A percentile compares a stretch with the other conserved stretches of the same genome.
phyloP scores from a whole-genome alignment of 2,888 invertebrate species.

The Andrena dorsata region DNA sequence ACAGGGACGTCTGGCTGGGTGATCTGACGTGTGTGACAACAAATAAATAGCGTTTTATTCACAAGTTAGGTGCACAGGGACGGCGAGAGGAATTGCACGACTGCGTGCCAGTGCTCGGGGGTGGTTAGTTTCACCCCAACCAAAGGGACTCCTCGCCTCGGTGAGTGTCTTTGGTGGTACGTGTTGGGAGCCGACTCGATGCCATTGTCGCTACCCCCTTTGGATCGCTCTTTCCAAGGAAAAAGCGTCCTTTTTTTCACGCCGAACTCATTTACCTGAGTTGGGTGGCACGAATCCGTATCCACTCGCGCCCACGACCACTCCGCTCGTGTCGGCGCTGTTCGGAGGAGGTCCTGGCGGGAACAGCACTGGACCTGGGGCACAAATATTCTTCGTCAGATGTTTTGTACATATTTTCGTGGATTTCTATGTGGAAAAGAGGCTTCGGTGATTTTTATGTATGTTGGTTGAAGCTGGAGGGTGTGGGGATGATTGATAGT shows the following conservation, averaged over 20 bases:
- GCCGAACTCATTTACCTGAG: constrained; percentile 87
- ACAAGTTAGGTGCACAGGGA: constrained; percentile 66
- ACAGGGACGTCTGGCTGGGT: constrained; percentile 19
- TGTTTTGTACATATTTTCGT: too few species aligned
- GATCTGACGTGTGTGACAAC: constrained; percentile 44
- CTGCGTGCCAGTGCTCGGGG: constrained; percentile 43
- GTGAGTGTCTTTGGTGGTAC: constrained; percentile 52
- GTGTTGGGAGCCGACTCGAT: constrained; percentile 26
- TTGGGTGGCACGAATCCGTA: constrained; percentile 94
- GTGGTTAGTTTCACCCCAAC: constrained; percentile 37
- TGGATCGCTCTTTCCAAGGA: background rate
- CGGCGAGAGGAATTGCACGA: constrained; percentile 16
- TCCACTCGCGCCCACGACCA: constrained; percentile 93
- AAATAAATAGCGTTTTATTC: constrained; percentile 72
- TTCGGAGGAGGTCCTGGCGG: constrained; percentile 89
- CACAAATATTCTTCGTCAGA: constrained; percentile 7
- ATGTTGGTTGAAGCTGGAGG: background rate
- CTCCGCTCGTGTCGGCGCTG: constrained; percentile 90
- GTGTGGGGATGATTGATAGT: too few species aligned
- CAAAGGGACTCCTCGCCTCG: constrained; percentile 40
- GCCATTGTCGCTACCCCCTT: background rate
- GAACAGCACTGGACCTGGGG: constrained; percentile 92
- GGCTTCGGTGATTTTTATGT: background rate
- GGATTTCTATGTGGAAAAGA: background rate
- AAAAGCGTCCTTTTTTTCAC: constrained; percentile 17